phyloP scores from a whole-genome alignment of 2,888 invertebrate genomes.

The Myathropa florea region DNA sequence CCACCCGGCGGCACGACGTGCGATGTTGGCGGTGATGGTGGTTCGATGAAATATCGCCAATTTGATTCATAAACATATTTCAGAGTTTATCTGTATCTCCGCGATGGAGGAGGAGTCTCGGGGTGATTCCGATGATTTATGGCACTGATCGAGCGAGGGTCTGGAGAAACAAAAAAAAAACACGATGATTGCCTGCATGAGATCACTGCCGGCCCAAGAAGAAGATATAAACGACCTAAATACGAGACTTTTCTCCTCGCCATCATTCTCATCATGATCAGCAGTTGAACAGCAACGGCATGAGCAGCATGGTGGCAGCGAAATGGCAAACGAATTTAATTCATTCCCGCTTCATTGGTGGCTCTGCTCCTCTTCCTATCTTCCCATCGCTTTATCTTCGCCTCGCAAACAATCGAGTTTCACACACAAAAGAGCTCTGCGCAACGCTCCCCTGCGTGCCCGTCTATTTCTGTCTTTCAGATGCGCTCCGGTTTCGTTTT shows the following conservation, averaged over 20 bases:
- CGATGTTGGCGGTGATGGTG: not conserved
- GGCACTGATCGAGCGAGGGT: conserved; percentile 26
- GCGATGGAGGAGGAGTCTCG: conserved; percentile 6
- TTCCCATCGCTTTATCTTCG: conserved; percentile 30
- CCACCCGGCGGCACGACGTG: not conserved
- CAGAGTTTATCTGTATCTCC: conserved; percentile 32
- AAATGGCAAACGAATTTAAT: conserved; percentile 69
- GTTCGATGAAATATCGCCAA: conserved; percentile 60
- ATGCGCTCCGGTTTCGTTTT: conserved; percentile 16
- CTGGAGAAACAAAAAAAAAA: conserved; percentile 9
- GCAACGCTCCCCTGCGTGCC: not conserved
- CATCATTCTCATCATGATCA: conserved; percentile 37
- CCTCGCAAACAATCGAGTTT: conserved; percentile 61
- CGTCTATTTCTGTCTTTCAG: not conserved
- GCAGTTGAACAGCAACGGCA: conserved; percentile 17
- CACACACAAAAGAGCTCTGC: conserved; percentile 53
- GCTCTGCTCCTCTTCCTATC: conserved; percentile 38
- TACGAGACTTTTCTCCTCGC: conserved; percentile 30
- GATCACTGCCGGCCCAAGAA: conserved; percentile 51
- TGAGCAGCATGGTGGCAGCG: conserved; percentile 3
- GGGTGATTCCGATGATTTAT: conserved; percentile 42
- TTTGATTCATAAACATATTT: conserved; percentile 62
- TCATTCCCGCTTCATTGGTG: conserved; percentile 19
- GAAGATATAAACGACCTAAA: conserved; percentile 59
- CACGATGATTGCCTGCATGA: conserved; percentile 33